These are phyloP conservation scores for Pseudochirops cupreus DNA, from an alignment of 2,797 vertebrate species.

Conservation along the genomic window DNA sequence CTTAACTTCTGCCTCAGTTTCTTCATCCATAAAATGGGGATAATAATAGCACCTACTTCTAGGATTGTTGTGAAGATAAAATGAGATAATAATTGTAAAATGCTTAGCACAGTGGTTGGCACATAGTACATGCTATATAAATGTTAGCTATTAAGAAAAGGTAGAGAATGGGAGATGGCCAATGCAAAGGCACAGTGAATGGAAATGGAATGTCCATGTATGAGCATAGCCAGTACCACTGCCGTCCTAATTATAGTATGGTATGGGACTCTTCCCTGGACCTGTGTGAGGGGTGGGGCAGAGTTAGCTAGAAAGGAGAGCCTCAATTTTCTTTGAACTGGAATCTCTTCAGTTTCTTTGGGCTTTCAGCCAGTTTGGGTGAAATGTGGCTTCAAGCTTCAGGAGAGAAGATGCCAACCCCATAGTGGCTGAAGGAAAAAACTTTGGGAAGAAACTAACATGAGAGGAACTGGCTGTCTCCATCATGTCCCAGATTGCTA, in stretches of 20 bases:
- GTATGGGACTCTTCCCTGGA: not conserved
- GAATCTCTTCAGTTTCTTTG: not conserved
- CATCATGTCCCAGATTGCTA: not conserved
- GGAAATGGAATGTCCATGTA: not conserved
- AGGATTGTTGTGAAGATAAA: not conserved
- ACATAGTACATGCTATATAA: not conserved
- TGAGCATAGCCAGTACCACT: not conserved
- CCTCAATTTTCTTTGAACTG: not conserved
- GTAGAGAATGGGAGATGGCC: not conserved
- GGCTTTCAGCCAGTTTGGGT: not conserved
- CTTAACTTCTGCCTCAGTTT: not conserved
- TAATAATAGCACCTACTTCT: not conserved
- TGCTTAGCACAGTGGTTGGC: not conserved
- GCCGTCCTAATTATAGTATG: not conserved
- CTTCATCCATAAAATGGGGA: not conserved
- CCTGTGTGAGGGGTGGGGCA: not conserved
- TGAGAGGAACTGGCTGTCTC: not conserved
- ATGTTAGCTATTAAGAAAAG: not conserved
- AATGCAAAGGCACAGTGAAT: not conserved
- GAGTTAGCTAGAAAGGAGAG: not conserved
- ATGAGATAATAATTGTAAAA: not conserved
- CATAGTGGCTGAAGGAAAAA: not conserved
- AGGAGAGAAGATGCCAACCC: not conserved
- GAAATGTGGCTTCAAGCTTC: not conserved
- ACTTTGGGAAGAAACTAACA: not conserved